These are phyloP conservation scores for Apocheima hispidaria DNA, from an alignment of 2,888 invertebrate species.

Conservation along the genomic window DNA sequence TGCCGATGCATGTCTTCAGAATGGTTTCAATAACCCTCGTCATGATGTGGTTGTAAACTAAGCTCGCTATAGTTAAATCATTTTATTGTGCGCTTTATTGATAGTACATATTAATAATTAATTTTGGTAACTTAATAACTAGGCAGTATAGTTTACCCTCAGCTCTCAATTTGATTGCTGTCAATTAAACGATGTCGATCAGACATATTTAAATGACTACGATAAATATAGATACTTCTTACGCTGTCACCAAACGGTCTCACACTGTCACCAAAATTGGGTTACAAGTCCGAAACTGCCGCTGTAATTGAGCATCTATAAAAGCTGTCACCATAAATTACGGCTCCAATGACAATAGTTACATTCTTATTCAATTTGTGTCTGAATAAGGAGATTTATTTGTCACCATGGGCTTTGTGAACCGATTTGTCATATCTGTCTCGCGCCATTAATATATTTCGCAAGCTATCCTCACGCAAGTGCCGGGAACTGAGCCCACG, in stretches of 20 bases:
- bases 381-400: constrained; percentile 35
- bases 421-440: constrained; percentile 71
- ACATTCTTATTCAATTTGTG: constrained; percentile 36
- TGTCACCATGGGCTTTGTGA: constrained; percentile 44
- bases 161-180: background rate
- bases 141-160: background rate
- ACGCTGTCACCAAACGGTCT: background rate
- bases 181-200: background rate
- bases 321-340: constrained; percentile 31
- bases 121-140: too few relatives aligned
- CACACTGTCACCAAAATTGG: background rate
- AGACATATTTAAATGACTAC: background rate
- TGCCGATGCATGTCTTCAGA: too few relatives aligned
- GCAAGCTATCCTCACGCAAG: constrained; percentile 62
- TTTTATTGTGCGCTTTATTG: too few relatives aligned
- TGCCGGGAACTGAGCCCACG: constrained; percentile 75
- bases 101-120: too few relatives aligned
- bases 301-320: constrained; percentile 17
- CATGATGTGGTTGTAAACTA: too few relatives aligned
- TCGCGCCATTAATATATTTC: constrained; percentile 72
- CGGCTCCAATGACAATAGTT: constrained; percentile 16
- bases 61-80: too few relatives aligned
- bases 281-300: background rate
- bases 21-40: too few relatives aligned
- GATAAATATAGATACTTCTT: background rate